Conservation (phyloP, 2,797 vertebrate species). For the Chloroceryle inda region DNA sequence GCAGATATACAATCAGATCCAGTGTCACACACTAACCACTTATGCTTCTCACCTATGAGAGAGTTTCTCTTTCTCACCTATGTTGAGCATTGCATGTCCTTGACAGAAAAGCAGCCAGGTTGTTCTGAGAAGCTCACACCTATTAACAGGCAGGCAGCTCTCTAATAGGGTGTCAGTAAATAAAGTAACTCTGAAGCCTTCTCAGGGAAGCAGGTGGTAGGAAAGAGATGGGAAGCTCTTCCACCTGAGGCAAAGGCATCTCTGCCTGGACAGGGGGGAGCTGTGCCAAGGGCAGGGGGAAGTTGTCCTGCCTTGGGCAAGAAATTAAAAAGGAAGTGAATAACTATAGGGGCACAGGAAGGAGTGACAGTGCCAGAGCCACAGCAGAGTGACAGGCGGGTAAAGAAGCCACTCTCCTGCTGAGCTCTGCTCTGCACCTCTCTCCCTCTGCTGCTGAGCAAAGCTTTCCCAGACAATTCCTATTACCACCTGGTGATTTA, state of each 20-base stretch:
- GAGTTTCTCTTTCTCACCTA: not conserved
- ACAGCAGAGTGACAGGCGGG: accelerated
- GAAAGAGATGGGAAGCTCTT: not conserved
- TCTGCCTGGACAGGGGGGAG: not conserved
- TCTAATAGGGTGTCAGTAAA: not conserved
- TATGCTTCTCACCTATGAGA: not conserved
- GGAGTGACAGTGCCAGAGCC: not conserved
- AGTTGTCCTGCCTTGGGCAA: not conserved
- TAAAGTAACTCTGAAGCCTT: not conserved
- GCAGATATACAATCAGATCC: not conserved
- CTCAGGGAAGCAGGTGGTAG: accelerated
- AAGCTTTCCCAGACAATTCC: slow-evolving; percentile 37
- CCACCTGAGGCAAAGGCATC: not conserved
- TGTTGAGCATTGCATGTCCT: not conserved
- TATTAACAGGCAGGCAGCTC: not conserved
- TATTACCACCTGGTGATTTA: slow-evolving; percentile 55
- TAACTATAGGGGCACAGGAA: not conserved
- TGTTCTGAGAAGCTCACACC: not conserved
- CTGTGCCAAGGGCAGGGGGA: not conserved
- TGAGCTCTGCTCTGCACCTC: not conserved
- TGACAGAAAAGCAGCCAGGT: not conserved
- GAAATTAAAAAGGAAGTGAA: not conserved
- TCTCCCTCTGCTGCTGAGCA: not conserved
- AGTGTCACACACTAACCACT: not conserved
- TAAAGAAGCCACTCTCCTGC: not conserved